These are phyloP conservation scores for Channa maculata DNA, from an alignment of 2,113 vertebrate species.

Conservation along the genomic window DNA sequence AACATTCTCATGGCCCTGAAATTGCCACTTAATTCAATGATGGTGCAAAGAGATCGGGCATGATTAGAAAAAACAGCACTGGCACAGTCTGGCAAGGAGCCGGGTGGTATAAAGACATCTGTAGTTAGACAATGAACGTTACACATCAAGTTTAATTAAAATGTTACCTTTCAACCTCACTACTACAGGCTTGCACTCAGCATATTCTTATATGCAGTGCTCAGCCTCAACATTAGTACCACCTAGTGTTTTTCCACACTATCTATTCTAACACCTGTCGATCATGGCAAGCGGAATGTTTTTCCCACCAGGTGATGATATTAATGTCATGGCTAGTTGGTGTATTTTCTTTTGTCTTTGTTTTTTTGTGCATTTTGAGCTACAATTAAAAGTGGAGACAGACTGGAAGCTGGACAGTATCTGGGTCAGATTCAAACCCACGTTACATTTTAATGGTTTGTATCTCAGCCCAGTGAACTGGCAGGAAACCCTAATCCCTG, in stretches of 20 bases:
- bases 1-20: conserved; percentile 56
- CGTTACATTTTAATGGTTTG: conserved; percentile 31
- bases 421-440: conserved; percentile 22
- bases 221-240: too few relatives aligned
- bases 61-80: conserved; percentile 48
- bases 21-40: conserved; percentile 74
- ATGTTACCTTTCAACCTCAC: conserved; percentile 1
- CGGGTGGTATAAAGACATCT: conserved; percentile 11
- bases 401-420: background rate
- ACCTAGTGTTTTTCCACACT: too few relatives aligned
- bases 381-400: too few relatives aligned
- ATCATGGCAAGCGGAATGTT: too few relatives aligned
- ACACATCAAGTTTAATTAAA: background rate
- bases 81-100: conserved; percentile 15
- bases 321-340: too few relatives aligned
- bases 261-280: too few relatives aligned
- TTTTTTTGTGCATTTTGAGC: too few relatives aligned
- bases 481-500: conserved; percentile 42
- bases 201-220: too few relatives aligned
- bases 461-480: conserved; percentile 26
- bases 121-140: background rate
- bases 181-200: background rate
- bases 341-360: too few relatives aligned
- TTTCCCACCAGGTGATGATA: too few relatives aligned
- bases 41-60: conserved; percentile 43